Evolutionary conservation across 2,797 vertebrate species (phyloP).

Genomic region (Prunella strophiata): DNA sequence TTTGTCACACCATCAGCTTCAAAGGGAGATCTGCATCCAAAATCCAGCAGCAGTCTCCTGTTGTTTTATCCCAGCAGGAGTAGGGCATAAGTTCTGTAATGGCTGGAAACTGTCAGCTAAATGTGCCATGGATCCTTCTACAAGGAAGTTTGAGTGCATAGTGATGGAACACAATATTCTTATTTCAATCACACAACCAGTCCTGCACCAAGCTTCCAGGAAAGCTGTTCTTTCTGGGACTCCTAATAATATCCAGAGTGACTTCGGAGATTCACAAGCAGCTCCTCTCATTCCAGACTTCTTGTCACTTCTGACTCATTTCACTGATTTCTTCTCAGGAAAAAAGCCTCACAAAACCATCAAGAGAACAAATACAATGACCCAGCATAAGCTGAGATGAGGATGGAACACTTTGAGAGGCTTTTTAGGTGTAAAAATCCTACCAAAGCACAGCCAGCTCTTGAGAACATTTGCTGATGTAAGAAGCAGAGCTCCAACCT

Average conservation of each 20-base stretch:
- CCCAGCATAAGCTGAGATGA: background rate
- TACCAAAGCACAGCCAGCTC: background rate
- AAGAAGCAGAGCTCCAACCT: background rate
- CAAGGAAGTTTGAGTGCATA: background rate
- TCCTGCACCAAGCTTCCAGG: background rate
- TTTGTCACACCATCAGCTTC: background rate
- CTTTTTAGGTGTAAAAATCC: background rate
- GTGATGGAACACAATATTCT: background rate
- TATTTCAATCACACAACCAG: background rate
- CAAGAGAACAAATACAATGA: background rate
- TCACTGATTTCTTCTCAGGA: background rate
- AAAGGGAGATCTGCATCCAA: background rate
- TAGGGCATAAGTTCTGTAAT: accelerated
- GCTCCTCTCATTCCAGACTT: background rate
- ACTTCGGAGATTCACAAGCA: background rate
- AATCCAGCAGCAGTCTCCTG: background rate
- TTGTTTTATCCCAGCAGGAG: background rate
- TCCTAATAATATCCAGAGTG: background rate
- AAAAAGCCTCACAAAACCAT: background rate
- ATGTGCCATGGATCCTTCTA: background rate
- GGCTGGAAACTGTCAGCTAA: background rate
- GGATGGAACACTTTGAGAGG: background rate
- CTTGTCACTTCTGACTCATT: background rate
- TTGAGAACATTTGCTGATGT: background rate
- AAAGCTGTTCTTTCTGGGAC: background rate